phyloP scores from a whole-genome alignment of 2,113 vertebrate species.

The Sphaerodactylus townsendi region DNA sequence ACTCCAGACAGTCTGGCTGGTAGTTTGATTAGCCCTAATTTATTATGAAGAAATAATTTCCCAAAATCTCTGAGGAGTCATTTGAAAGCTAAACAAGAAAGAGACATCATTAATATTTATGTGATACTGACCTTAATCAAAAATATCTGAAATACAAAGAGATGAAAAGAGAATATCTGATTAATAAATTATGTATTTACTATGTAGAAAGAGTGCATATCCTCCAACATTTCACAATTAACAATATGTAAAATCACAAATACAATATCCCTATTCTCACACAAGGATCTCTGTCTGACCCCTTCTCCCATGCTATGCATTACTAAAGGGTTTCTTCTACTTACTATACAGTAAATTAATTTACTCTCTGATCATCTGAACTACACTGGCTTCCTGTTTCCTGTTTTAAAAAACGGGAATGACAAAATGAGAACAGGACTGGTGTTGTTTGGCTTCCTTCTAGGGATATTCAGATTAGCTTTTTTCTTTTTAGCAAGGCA shows the following conservation, averaged over 20 bases:
- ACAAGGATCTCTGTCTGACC: no score
- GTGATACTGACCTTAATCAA: constrained; percentile 44
- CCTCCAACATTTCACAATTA: background rate
- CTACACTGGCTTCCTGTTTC: no score
- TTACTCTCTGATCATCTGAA: no score
- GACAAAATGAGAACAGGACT: no score
- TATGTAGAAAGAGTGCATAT: constrained; percentile 29
- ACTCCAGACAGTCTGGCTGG: constrained; percentile 59
- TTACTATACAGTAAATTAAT: no score
- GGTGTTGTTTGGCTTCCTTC: no score
- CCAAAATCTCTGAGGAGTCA: constrained; percentile 51
- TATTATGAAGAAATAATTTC: constrained; percentile 69
- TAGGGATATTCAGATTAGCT: no score
- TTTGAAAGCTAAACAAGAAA: constrained; percentile 51
- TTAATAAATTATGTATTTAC: constrained; percentile 30
- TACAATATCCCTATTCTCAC: background rate
- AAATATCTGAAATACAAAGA: constrained; percentile 47
- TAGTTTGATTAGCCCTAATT: constrained; percentile 63
- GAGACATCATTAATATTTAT: constrained; percentile 38
- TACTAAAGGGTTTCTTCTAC: no score
- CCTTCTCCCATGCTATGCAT: no score
- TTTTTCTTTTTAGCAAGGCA: no score
- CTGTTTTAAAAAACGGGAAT: no score
- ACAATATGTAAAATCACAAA: background rate
- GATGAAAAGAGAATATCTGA: constrained; percentile 36